Evolutionary conservation across 2,888 invertebrate species (phyloP).

Genomic region (Dicyrtomina minuta): DNA sequence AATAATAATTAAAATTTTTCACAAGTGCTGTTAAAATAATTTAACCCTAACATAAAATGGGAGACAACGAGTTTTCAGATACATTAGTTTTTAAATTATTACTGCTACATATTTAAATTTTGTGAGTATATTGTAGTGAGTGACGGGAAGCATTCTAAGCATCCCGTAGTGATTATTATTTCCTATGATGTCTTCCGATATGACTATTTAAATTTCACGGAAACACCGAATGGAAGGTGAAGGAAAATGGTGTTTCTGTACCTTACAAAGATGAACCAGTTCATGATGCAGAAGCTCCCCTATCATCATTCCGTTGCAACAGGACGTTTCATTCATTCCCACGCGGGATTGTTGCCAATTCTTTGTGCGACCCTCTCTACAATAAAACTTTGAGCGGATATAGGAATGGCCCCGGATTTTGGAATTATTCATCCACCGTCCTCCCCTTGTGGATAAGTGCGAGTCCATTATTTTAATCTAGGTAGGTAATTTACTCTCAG

Average conservation of each 20-base stretch:
- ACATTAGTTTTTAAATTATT: too few relatives aligned
- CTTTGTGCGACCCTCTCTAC: slow-evolving; percentile 61
- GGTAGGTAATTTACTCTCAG: background rate
- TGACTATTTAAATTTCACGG: slow-evolving; percentile 63
- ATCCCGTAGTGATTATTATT: slow-evolving; percentile 60
- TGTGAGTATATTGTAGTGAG: too few relatives aligned
- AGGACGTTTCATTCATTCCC: slow-evolving; percentile 67
- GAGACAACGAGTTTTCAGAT: too few relatives aligned
- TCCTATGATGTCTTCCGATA: slow-evolving; percentile 73
- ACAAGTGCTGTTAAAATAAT: too few relatives aligned
- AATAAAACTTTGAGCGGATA: slow-evolving; percentile 42
- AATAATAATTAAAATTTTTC: too few relatives aligned
- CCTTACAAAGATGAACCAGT: slow-evolving; percentile 65
- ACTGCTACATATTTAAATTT: too few relatives aligned
- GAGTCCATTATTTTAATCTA: too few relatives aligned
- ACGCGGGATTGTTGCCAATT: slow-evolving; percentile 70
- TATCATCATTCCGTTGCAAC: slow-evolving; percentile 70
- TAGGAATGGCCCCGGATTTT: slow-evolving; percentile 39
- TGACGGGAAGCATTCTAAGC: slow-evolving; percentile 32
- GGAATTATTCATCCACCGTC: slow-evolving; percentile 44
- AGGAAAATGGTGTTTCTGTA: slow-evolving; percentile 62
- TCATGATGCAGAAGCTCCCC: slow-evolving; percentile 72
- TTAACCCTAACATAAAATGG: too few relatives aligned
- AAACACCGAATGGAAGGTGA: slow-evolving; percentile 63
- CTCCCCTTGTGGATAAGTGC: slow-evolving; percentile 46